Base-by-base conservation (phyloP, 2,797 vertebrate species). In the Hyperoplus immaculatus region DNA sequence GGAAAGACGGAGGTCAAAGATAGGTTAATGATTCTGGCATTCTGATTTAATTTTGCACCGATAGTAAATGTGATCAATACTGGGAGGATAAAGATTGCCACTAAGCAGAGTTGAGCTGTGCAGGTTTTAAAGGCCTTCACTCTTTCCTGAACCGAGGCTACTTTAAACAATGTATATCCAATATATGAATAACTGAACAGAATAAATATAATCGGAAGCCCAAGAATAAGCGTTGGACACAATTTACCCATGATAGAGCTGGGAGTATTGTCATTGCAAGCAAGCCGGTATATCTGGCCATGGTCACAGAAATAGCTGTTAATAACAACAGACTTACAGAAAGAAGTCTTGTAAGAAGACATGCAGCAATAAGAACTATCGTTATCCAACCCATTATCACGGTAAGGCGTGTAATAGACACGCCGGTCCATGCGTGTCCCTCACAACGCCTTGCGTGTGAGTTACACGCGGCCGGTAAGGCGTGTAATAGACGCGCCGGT, bases 221-320 rank as follows among this genome's bases (percentile, higher is more conserved):
- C 88, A 36, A 91, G 21, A 18, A 83, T 36, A 36, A 71, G 0
- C 42, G 42, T 4, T 11, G 64, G n/a, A 3, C 6, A 36, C 1
- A 78, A 4, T 47, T 9, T 12, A 13, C 11, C n/a, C 1, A 83
- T 9, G 1, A 56, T 12, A 13, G 4, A 6, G 45, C 53, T 89
- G 6, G 84, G 72, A 1, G 12, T 78, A 38, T 78, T n/a, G 49
- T 80, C 76, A 81, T 90, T 93, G 72, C 91, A 94, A 1, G 83
- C 84, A 15, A 94, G 66, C 1, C 66, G 60, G 53, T 61, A 92
- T 0, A 93, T 47, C 14, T 68, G 91, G 1, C 90, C 89, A 41
- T 92, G 86, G 55, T 93, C 92, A 56, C 92, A 94, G 70, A 87
- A 94, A 70, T 84, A 93, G 75, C 92, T 94, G 12, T 86, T 64